These are phyloP conservation scores for Centrocercus urophasianus DNA, from an alignment of 2,113 vertebrate genomes.

Conservation along the genomic window DNA sequence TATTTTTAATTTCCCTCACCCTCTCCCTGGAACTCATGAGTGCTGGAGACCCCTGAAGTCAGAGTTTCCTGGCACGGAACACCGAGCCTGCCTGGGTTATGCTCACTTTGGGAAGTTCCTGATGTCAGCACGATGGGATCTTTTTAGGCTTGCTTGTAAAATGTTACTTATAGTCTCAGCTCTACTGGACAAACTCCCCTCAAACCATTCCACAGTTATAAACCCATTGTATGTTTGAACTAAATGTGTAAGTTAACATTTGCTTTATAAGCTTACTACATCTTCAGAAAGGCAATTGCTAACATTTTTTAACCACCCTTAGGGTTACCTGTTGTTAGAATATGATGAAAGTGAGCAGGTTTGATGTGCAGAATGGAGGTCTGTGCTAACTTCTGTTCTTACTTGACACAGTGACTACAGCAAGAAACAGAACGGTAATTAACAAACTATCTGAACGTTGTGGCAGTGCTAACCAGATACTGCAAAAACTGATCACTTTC, in stretches of 20 bases:
- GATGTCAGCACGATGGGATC: constrained; percentile 19
- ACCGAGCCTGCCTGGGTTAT: background rate
- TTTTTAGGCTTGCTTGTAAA: constrained; percentile 16
- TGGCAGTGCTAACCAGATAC: constrained; percentile 44
- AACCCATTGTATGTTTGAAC: background rate
- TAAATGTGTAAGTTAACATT: background rate
- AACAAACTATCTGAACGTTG: constrained; percentile 51
- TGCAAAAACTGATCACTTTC: constrained; percentile 22
- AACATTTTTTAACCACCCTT: constrained; percentile 24
- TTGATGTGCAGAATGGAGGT: background rate
- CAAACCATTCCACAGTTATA: background rate
- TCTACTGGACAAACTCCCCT: background rate
- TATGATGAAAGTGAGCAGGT: constrained; percentile 20
- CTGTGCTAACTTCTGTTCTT: constrained; percentile 9
- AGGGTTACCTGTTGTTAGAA: constrained; percentile 12
- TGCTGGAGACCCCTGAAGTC: constrained; percentile 49
- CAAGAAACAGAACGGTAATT: constrained; percentile 26
- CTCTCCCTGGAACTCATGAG: constrained; percentile 7
- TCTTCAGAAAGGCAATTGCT: background rate
- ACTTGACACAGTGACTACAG: constrained; percentile 36
- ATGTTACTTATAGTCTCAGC: background rate
- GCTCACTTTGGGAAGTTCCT: constrained; percentile 46
- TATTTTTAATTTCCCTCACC: constrained; percentile 44
- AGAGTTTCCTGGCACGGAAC: constrained; percentile 54
- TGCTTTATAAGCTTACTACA: background rate